Conservation (phyloP, 2,797 vertebrate species). For the Apogon hyalosoma region DNA sequence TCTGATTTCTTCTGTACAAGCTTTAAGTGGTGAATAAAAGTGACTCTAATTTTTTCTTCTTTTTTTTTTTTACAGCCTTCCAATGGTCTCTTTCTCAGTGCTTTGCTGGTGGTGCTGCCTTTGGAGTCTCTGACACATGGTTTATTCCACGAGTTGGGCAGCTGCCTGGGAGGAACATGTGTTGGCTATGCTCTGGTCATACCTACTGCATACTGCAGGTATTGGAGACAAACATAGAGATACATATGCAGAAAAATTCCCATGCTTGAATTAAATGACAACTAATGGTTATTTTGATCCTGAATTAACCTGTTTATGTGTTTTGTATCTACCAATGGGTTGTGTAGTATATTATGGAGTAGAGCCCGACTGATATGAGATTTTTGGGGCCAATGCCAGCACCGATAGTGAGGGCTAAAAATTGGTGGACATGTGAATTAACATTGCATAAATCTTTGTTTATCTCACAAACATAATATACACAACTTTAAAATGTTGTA, state of each 20-base stretch:
- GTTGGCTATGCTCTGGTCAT: constrained; percentile 97
- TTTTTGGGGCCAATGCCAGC: too few species aligned
- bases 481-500: too few species aligned
- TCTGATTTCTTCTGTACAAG: constrained; percentile 37
- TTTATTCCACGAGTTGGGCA: constrained; percentile 94
- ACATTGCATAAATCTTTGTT: too few species aligned
- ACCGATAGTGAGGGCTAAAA: too few species aligned
- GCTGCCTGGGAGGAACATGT: constrained; percentile 95
- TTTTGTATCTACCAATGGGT: too few species aligned
- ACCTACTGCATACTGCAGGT: constrained; percentile 97
- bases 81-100: constrained; percentile 93
- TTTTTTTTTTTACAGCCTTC: constrained; percentile 79
- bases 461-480: too few species aligned
- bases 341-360: too few species aligned
- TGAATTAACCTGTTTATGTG: too few species aligned
- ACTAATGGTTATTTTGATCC: too few species aligned
- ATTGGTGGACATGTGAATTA: too few species aligned
- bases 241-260: not conserved
- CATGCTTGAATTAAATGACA: too few species aligned
- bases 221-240: constrained; percentile 38
- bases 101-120: constrained; percentile 92
- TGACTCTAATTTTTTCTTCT: constrained; percentile 49
- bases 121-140: constrained; percentile 94
- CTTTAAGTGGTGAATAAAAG: constrained; percentile 43
- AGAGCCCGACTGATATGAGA: too few species aligned